Base-by-base conservation (phyloP, 1,140 invertebrate genomes). In the Parasteatoda tepidariorum region DNA sequence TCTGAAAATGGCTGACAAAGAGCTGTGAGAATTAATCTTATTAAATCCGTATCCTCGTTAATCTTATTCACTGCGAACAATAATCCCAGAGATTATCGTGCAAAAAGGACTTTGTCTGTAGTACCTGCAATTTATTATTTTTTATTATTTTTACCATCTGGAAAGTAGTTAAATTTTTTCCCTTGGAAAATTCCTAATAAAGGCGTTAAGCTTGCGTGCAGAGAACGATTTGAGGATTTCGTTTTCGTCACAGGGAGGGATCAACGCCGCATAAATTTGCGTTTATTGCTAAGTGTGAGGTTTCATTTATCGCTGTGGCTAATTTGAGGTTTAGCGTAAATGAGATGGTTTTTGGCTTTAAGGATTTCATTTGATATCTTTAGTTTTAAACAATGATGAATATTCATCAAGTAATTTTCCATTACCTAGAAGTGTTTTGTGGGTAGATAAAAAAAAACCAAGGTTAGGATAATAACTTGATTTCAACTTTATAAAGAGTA, bases 1-100 rank as follows among this genome's bases (percentile, higher is more conserved):
- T 57, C 26, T 66, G 62, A 78, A 78, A 78, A 66, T 78, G 64
- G 74, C 74, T 78, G 74, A 78, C 74, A 78, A 78, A 78, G 61
- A 18, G 74, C 61, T 78, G 34, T 41, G 18, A 31, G 74, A 66
- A 78, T 78, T 78, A 78, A 78, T 78, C 74, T 78, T 57, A 78
- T 78, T 78, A 78, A 34, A 75, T 61, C 30, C 38, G 61, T 54
- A 31, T 22, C 18, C n/a, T 70, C 67, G 67, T 70, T 48, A 48
- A 48, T 78, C 74, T 78, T 78, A 30, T n/a, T 64, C 62, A 64
- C n/a, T 30, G 33, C 66, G 59, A 30, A 34, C 24, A 48, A 61
- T 78, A 78, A 78, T 78, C 61, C 61, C 61, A 31, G 24, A 66
- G 62, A 78, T 78, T 78, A 78, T 78, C 61, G 34, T 66, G 48